Base-by-base conservation (phyloP, 2,113 vertebrate species). In the Barbus barbus region DNA sequence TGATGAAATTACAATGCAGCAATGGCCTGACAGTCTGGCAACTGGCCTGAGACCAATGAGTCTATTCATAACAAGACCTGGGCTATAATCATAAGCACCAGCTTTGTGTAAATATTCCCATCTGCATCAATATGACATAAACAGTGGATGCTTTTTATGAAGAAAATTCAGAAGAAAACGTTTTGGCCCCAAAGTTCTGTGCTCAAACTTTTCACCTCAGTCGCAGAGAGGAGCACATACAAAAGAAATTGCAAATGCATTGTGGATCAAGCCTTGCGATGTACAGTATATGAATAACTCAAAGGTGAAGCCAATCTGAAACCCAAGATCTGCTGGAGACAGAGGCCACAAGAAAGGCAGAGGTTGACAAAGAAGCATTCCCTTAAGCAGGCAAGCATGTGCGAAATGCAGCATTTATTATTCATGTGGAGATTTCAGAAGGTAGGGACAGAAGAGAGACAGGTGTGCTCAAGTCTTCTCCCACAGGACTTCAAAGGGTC, bases 251-350 rank as follows among this genome's bases (percentile, higher is more conserved):
- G 90, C 83, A 92, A 93, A 94, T 91, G 79, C 24, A 77, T 60
- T 77, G 72, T 86, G 89, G 86, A 90, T 91, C 86, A 88, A 89
- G 89, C 84, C 83, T 80, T 63, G 87, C 83, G 82, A 82, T 85
- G 78, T 88, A 83, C 82, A 83, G 85, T 87, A 86, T 87, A 92
- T 91, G 91, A 92, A 93, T 92, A 93, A 92, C 89, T 81, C 85
- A 90, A 90, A 89, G 89, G 88, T 87, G 61, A 75, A 78, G 58
- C 71, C 16, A 58, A 83, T 83, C 7, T 67, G 58, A 77, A 78
- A 83, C 78, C 63, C 74, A 84, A 84, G 77, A 84, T 84, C 60
- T 83, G 78, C 85, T 69, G 76, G 87, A 87, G 78, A 48, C 83
- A 48, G 48, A 71, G 58, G 48, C 81, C 24, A 78, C 36, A 53